Percentiles rank a stretch among this genome's conserved stretches.
These are phyloP conservation scores for Tortricodes alternella DNA, from an alignment of 2,888 invertebrate species.

Conservation along the genomic window DNA sequence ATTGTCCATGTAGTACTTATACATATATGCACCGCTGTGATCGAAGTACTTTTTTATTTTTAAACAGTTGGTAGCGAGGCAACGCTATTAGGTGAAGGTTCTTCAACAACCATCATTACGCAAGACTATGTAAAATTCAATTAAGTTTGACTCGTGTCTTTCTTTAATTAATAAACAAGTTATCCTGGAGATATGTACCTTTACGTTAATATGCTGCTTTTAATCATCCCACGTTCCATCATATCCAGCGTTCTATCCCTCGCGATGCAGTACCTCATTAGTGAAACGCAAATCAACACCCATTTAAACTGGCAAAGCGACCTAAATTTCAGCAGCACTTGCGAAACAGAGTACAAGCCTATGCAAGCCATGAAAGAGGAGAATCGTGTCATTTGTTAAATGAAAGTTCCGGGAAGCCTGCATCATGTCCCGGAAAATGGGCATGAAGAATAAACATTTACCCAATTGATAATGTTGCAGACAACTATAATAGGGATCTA, in stretches of 20 bases:
- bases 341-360: slow-evolving; percentile 36
- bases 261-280: slow-evolving; percentile 1
- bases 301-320: slow-evolving; percentile 48
- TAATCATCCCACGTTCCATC: not conserved
- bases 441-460: too few relatives aligned
- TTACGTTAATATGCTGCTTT: too few relatives aligned
- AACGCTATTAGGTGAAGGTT: too few relatives aligned
- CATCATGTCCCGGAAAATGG: not conserved
- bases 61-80: not conserved
- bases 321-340: slow-evolving; percentile 55
- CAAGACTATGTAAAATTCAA: too few relatives aligned
- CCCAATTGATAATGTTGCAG: too few relatives aligned
- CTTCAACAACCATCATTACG: too few relatives aligned
- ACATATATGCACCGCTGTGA: not conserved
- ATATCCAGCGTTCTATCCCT: slow-evolving; percentile 1
- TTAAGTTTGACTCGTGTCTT: too few relatives aligned
- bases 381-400: slow-evolving; percentile 59
- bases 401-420: slow-evolving; percentile 58
- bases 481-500: too few relatives aligned
- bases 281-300: slow-evolving; percentile 55
- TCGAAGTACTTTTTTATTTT: not conserved
- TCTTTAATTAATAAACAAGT: too few relatives aligned
- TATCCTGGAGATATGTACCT: too few relatives aligned
- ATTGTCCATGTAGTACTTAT: slow-evolving; percentile 45
- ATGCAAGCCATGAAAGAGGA: slow-evolving; percentile 53